phyloP scores from a whole-genome alignment of 2,113 vertebrate genomes.

The Poecile atricapillus region DNA sequence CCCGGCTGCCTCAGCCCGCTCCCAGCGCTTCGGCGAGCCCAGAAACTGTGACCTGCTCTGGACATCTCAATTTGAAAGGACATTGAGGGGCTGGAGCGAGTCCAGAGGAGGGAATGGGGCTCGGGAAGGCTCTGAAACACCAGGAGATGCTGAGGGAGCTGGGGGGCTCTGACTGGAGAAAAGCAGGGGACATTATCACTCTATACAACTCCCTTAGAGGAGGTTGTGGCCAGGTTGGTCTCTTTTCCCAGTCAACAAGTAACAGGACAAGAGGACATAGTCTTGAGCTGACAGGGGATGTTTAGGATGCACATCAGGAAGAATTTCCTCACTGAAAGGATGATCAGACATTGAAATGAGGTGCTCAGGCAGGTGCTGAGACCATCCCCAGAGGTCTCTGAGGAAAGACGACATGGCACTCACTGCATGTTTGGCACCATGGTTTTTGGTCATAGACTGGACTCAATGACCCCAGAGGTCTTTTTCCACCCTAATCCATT shows the following conservation, averaged over 20 bases:
- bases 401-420: not conserved
- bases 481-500: not conserved
- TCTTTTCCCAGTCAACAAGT: not conserved
- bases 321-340: not conserved
- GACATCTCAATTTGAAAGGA: fast-evolving
- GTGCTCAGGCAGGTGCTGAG: not conserved
- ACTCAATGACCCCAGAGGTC: not conserved
- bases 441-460: fast-evolving
- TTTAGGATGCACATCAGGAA: not conserved
- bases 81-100: not conserved
- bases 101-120: not conserved
- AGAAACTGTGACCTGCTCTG: fast-evolving
- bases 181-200: not conserved
- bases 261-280: not conserved
- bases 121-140: not conserved
- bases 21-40: not conserved
- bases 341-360: not conserved
- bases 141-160: not conserved
- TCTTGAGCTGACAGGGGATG: not conserved
- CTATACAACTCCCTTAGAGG: too few relatives aligned
- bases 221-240: not conserved
- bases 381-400: too few relatives aligned
- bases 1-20: too few relatives aligned
- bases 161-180: not conserved
- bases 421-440: not conserved